Base-by-base conservation (phyloP, 2,888 invertebrate genomes). In the Cephus pulcher region DNA sequence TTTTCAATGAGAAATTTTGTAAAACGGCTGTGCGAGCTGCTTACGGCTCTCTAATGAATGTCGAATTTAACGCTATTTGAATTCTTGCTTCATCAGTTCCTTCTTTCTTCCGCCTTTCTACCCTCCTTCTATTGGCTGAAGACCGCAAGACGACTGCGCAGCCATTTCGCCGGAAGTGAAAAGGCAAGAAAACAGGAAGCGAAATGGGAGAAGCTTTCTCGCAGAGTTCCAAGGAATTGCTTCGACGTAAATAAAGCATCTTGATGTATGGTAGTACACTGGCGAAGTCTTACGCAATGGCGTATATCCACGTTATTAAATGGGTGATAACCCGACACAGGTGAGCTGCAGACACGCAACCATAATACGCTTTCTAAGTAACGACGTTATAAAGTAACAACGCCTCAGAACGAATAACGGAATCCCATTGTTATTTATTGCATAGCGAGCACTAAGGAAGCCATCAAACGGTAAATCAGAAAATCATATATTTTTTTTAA, bases 231-330 rank as follows among this genome's bases (percentile, higher is more conserved):
- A 23, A 23, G 15, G 23, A 56, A 56, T 23, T 9, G 23, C 56
- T 56, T 56, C 23, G 23, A 56, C 23, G 56, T 56, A 71, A 34
- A 71, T 71, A 71, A 71, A 71, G 71, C 32, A 71, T 23, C 71
- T 32, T 71, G 71, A 71, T 71, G 30, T 70, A 70, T 15, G 70
- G 15, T 3, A 32, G 6, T 4, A 32, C 70, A 3, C 6, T n/a
- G 70, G n/a, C 4, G 30, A 33, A 70, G 30, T 70, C 15, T 70
- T 70, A 70, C 70, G 70, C 34, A 69, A 73, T 23, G 40, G 6
- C 69, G 33, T 80, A 78, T 78, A 77, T 79, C 69, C 74, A 80
- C 77, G 79, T 83, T 84, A 84, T 84, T 82, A 82, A 84, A 82
- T 81, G 81, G 81, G 83, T 80, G 81, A 82, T 84, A 81, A 81